A percentile compares a stretch with the other conserved stretches of the same genome.
Conservation (phyloP, 1,140 invertebrate genomes). For the Glomeris maerens region DNA sequence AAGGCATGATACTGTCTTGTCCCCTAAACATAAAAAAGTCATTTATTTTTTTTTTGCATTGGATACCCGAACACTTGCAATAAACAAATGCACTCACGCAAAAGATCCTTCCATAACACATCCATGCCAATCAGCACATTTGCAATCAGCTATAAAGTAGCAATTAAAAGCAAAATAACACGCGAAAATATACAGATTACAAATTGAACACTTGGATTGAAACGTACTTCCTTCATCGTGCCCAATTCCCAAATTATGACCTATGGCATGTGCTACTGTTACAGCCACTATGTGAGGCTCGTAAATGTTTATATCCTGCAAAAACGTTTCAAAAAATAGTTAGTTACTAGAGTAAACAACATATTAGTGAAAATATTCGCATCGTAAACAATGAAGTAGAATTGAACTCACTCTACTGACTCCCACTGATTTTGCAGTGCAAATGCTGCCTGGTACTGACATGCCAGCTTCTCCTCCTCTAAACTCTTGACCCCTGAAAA, state of each 20-base stretch:
- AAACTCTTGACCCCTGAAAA: conserved; percentile 61
- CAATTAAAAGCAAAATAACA: conserved; percentile 9
- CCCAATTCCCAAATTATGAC: conserved; percentile 87
- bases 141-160: conserved; percentile 48
- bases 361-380: too few relatives aligned
- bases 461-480: conserved; percentile 73
- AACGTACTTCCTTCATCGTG: conserved; percentile 59
- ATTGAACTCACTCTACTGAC: conserved; percentile 50
- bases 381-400: neutral
- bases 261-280: conserved; percentile 91
- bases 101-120: conserved; percentile 91
- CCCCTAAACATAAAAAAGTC: conserved; percentile 32
- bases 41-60: conserved; percentile 1
- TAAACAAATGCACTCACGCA: conserved; percentile 31
- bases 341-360: too few relatives aligned
- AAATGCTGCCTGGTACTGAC: conserved; percentile 78
- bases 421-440: conserved; percentile 74
- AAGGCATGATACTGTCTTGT: conserved; percentile 76
- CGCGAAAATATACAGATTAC: too few relatives aligned
- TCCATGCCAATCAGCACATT: conserved; percentile 83
- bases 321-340: too few relatives aligned
- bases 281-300: conserved; percentile 84
- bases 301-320: conserved; percentile 67
- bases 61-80: neutral
- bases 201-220: neutral